Conservation (phyloP, 2,113 vertebrate species). For the Cygnus buccinator region DNA sequence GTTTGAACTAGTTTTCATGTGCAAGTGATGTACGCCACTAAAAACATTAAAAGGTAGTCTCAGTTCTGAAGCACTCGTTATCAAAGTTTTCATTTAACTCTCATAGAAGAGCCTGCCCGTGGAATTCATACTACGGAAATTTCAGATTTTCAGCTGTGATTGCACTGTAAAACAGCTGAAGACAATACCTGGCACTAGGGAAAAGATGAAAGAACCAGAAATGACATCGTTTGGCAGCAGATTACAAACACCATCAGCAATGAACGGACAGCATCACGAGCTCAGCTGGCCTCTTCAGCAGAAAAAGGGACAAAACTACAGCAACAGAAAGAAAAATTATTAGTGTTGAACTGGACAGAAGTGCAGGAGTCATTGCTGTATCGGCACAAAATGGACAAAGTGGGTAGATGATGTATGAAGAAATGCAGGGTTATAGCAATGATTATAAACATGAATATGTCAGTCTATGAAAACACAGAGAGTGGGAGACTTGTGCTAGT, state of each 20-base stretch:
- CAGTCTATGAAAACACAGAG: background rate
- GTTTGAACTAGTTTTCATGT: constrained; percentile 5
- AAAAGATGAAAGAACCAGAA: background rate
- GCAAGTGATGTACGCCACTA: background rate
- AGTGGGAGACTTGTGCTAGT: background rate
- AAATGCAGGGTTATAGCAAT: background rate
- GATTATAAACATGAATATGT: background rate
- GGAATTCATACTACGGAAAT: background rate
- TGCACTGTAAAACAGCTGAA: background rate
- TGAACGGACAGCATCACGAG: accelerated
- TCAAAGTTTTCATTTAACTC: background rate
- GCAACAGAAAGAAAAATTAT: background rate
- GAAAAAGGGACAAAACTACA: background rate
- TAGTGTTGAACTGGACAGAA: background rate
- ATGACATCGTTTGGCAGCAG: background rate
- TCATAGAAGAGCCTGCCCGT: background rate
- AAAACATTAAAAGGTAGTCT: background rate
- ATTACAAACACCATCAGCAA: background rate
- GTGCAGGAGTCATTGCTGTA: background rate
- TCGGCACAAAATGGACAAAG: background rate
- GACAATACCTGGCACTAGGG: background rate
- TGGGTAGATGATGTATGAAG: background rate
- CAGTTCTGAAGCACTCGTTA: background rate
- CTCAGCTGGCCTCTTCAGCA: background rate
- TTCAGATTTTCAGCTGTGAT: background rate